Evolutionary conservation across 2,888 invertebrate genomes (phyloP), one percentile per base, ranked within the genome.

Genomic region (Cantharis nigra): DNA sequence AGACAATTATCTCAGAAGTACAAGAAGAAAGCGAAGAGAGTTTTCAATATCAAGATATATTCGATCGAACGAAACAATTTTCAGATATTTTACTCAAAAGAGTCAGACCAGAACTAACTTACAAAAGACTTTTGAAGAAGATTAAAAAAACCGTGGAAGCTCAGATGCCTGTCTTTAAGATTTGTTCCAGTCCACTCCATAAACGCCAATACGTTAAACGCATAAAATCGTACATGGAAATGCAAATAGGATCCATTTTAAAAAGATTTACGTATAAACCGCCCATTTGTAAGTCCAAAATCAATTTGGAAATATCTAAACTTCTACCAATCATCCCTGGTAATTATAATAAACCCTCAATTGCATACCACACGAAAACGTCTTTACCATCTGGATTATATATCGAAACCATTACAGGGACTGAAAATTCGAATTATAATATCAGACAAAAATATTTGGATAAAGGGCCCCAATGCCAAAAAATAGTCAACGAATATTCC

Each of bases 101-200:
- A n/a, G 49, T 49, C 5, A n/a, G 26, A 23, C 20, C 20, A 3
- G 65, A 67, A n/a, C 23, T 13, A 23, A 67, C 65, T 13, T n/a
- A 67, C 9, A 70, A 70, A 16, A 70, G 28, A 33, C 13, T 62
- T 16, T 33, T 79, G 14, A 67, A 72, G 16, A 63, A 74, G 10
- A 70, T 81, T 33, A 79, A 77, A 72, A 33, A 64, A 14, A 78
- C 77, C 0, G 63, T 75, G 3, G 70, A 78, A n/a, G 63, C 74
- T 26, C 76, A 76, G 33, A 63, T 79, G 18, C 81, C 81, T 4
- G 67, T 79, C 9, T 81, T 80, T 74, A 81, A 80, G 71, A 81
- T 81, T 20, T 78, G 80, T 63, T 80, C 81, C 7, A 80, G 78
- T 63, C 78, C 49, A 28, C 74, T 81, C 7, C 81, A 81, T 30